Evolutionary conservation across 2,888 invertebrate genomes (phyloP).

Genomic region (Gymnoscelis rufifasciata): DNA sequence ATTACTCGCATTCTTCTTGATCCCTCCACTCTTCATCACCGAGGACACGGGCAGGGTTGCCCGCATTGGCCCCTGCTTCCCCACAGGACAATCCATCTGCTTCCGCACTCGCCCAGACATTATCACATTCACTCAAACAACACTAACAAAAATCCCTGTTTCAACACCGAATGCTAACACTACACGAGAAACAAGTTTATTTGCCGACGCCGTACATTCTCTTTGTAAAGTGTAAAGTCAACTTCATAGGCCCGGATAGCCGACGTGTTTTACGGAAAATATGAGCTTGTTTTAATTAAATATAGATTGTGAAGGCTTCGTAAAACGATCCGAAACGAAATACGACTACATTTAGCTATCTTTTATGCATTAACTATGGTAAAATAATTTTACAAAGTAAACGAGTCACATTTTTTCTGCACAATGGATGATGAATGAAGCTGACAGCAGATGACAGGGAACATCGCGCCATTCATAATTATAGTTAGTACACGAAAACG

Average conservation of each 20-base stretch:
- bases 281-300: conserved; percentile 11
- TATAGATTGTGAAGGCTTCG: conserved; percentile 28
- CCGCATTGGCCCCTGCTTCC: conserved; percentile 83
- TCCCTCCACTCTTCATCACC: conserved; percentile 81
- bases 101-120: conserved; percentile 83
- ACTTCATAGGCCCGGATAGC: conserved; percentile 46
- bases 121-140: conserved; percentile 38
- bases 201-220: conserved; percentile 63
- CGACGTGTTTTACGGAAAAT: conserved; percentile 21
- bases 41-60: conserved; percentile 88
- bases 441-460: conserved; percentile 73
- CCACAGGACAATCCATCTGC: conserved; percentile 82
- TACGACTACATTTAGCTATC: conserved; percentile 50
- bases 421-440: conserved; percentile 76
- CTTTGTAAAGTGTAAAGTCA: conserved; percentile 66
- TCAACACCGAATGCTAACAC: conserved; percentile 45
- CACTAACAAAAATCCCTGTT: conserved; percentile 40
- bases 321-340: conserved; percentile 45
- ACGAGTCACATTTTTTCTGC: conserved; percentile 76
- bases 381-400: conserved; percentile 66
- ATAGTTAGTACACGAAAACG: conserved; percentile 31
- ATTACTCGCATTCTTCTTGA: conserved; percentile 80
- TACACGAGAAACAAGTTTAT: conserved; percentile 51
- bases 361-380: conserved; percentile 53
- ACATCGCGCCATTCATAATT: conserved; percentile 71